Base-by-base conservation (phyloP, 1,140 invertebrate species). In the Orius insidiosus region DNA sequence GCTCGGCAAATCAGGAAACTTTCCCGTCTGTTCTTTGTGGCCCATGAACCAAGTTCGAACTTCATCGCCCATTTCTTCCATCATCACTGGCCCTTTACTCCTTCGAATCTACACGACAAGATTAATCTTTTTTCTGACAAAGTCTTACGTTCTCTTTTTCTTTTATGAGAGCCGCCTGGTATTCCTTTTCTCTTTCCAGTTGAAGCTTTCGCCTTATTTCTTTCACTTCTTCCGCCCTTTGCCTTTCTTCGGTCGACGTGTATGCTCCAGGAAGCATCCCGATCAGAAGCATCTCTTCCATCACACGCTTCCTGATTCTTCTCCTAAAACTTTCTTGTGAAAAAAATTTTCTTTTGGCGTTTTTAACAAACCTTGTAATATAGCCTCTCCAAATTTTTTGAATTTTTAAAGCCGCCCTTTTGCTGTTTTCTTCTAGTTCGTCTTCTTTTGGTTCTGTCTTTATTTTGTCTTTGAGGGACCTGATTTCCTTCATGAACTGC, bases 401-500 rank as follows among this genome's bases (percentile, higher is more conserved):
- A 45, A 88, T 85, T 47, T 71, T 76, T 48, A 84, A 64, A 5
- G 80, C 81, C 1, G 83, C 80, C 32, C 70, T 55, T 15, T 70
- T 63, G 11, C 66, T 69, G 13, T 58, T 64, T 42, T 52, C 51
- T 37, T 48, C 51, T 41, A 47, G 30, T 33, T 67, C 65, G 15
- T 68, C 66, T 8, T 66, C 71, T 68, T 55, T 51, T 56, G 24
- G 60, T 59, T 58, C 50, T 6, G 52, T 50, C 47, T 59, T 60
- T n/a, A 52, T 53, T 37, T 74, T 79, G 52, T 85, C 80, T 61
- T 83, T 85, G 47, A 79, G 67, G 14, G 75, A 66, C 16, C 77
- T 65, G 45, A 93, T 85, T 64, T 92, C 86, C 60, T 81, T 81
- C 82, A 93, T 90, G 54, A 92, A 88, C 57, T 89, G 81, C 7